Evolutionary conservation across 1,140 invertebrate genomes (phyloP).

Genomic region (Helicoverpa armigera): DNA sequence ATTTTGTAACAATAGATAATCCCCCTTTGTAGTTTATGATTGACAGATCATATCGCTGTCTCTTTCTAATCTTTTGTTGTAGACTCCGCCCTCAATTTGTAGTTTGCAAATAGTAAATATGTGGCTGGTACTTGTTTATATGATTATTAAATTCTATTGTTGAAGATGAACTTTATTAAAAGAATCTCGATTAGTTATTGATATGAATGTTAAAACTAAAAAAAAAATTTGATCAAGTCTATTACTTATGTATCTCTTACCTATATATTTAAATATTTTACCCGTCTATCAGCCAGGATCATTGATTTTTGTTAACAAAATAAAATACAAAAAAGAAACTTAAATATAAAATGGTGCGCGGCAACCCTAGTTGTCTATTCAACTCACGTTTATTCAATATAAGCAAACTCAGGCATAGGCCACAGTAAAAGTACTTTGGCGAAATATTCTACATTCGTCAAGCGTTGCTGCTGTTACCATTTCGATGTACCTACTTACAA

Average conservation of each 20-base stretch:
- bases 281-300: not conserved
- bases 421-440: constrained; percentile 82
- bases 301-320: not conserved
- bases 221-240: too few relatives aligned
- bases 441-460: constrained; percentile 84
- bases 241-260: too few relatives aligned
- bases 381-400: constrained; percentile 87
- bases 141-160: not conserved
- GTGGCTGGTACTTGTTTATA: not conserved
- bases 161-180: too few relatives aligned
- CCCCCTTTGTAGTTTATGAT: constrained; percentile 58
- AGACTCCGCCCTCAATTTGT: constrained; percentile 59
- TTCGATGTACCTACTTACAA: constrained; percentile 60
- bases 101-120: not conserved
- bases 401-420: constrained; percentile 84
- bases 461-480: constrained; percentile 69
- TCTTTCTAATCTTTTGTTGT: constrained; percentile 53
- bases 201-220: too few relatives aligned
- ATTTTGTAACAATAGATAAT: constrained; percentile 52
- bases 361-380: constrained; percentile 81
- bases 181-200: too few relatives aligned
- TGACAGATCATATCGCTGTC: constrained; percentile 61
- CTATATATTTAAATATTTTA: too few relatives aligned
- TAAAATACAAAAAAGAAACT: not conserved
- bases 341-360: constrained; percentile 36